Evolutionary conservation across 2,888 invertebrate species (phyloP), one percentile per base, ranked within the genome.

Genomic region (Cheilosia pagana): DNA sequence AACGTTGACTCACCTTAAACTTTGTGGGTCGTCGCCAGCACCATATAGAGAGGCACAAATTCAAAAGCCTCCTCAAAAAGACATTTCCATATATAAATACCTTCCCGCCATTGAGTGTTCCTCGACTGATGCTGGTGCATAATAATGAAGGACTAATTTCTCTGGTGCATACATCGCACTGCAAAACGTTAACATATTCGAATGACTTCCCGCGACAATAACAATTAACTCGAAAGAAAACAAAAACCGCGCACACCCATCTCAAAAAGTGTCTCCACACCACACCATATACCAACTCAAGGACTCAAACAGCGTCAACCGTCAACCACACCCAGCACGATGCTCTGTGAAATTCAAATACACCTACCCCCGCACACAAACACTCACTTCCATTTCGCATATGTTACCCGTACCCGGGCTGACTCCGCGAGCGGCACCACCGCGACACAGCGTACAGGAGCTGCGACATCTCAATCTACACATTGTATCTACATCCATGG

Each of bases 391-490:
- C 75, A 85, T 85, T 81, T 85, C 85, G 85, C 85, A 85, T 85
- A 85, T 75, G 85, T 76, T 85, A 85, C 85, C 81, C 50, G 62
- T 72, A 79, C 43, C 41, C 19, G 19, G 45, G 70, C 10, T 67
- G 71, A 60, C 48, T 82, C 60, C 6, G 53, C 65, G 53, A 67
- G 82, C 82, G 83, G 78, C 83, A 83, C 59, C 48, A 81, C 50
- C 41, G 52, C 77, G 77, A 82, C 82, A 82, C 71, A 65, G 45
- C 65, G 70, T 85, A 85, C 85, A 76, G 85, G 75, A 85, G 85
- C 85, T 81, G 75, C 85, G 81, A 85, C 85, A 85, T 85, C 85
- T 85, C 81, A 85, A 85, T 85, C 85, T 85, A n/a, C 75, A 85
- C 79, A 79, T 71, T 85, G 85, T 85, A 85, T 85, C 85, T 85